A percentile compares a stretch with the other conserved stretches of the same genome.
phyloP scores from a whole-genome alignment of 2,888 invertebrate species.

The Acrobasis repandana region DNA sequence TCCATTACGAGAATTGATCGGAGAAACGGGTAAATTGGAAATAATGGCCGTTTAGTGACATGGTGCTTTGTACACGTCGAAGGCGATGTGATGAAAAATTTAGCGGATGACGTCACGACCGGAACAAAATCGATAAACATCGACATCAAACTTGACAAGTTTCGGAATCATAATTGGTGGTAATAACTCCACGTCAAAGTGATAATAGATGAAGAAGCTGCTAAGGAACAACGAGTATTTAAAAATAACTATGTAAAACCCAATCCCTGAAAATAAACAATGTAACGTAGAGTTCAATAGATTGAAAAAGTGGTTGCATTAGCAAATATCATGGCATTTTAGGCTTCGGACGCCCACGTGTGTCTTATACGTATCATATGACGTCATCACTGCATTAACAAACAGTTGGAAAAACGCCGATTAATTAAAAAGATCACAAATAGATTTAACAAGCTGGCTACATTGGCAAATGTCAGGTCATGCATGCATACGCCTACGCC shows the following conservation, averaged over 20 bases:
- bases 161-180: conserved; percentile 13
- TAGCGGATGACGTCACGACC: conserved; percentile 58
- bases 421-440: no score
- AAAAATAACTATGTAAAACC: neutral
- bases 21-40: conserved; percentile 59
- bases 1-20: conserved; percentile 52
- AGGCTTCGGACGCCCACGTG: neutral
- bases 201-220: neutral
- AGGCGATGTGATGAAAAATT: conserved; percentile 59
- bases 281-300: neutral
- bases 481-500: no score
- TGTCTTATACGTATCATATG: neutral
- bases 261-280: no score
- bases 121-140: conserved; percentile 54
- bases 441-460: no score
- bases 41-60: conserved; percentile 59
- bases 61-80: conserved; percentile 44
- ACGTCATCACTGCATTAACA: neutral
- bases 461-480: no score
- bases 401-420: neutral
- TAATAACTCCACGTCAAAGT: neutral
- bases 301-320: neutral
- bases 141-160: conserved; percentile 51
- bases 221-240: neutral
- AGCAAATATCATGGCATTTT: neutral